Conservation (phyloP, 2,888 invertebrate species). For the Iselma pallidipennis region DNA sequence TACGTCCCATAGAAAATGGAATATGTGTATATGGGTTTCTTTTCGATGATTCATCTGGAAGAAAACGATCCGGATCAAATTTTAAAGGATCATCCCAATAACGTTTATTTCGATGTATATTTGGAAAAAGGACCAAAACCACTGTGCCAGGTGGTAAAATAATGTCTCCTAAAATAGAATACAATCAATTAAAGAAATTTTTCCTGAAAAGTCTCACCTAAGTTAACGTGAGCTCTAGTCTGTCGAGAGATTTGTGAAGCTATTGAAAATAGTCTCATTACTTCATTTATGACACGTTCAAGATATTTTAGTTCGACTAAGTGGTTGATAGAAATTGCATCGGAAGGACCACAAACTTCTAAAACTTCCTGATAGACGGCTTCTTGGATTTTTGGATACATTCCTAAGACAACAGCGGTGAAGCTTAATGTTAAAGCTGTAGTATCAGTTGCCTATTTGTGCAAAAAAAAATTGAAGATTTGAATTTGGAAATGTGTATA, state of each 20-base stretch:
- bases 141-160: constrained; percentile 57
- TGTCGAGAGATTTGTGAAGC: constrained; percentile 16
- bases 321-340: constrained; percentile 9
- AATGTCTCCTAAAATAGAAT: constrained; percentile 51
- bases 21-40: constrained; percentile 57
- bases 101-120: constrained; percentile 58
- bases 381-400: constrained; percentile 24
- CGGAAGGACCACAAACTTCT: constrained; percentile 11
- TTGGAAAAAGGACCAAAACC: constrained; percentile 55
- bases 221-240: constrained; percentile 18
- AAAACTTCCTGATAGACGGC: constrained; percentile 26
- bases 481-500: too few species aligned
- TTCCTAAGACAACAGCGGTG: constrained; percentile 24
- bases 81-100: constrained; percentile 61
- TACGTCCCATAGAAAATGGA: constrained; percentile 56
- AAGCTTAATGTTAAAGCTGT: constrained; percentile 20
- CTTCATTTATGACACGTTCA: constrained; percentile 29
- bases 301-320: constrained; percentile 19
- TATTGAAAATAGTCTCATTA: constrained; percentile 23
- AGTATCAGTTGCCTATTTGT: constrained; percentile 28
- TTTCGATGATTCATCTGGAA: constrained; percentile 54
- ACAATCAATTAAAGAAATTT: constrained; percentile 2
- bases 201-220: constrained; percentile 21
- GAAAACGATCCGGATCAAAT: constrained; percentile 63
- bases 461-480: background rate